phyloP scores from a whole-genome alignment of 92 coral and sea anemone genomes.

The Meandrina meandrites region DNA sequence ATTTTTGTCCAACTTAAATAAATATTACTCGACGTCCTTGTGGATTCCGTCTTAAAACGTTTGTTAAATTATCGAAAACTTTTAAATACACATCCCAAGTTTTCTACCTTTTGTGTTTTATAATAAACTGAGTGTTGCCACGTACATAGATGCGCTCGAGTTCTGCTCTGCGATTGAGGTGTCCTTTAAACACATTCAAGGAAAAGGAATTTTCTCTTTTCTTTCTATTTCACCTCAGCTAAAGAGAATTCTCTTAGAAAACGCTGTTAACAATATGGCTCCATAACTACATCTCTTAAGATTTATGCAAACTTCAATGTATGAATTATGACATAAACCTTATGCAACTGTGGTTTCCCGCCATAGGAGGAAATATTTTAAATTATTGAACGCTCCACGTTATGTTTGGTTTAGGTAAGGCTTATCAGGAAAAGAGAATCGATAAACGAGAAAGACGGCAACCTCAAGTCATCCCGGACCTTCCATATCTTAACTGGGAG shows the following conservation, averaged over 20 bases:
- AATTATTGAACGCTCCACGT: not conserved
- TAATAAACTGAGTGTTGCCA: not conserved
- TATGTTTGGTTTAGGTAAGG: constrained; percentile 68
- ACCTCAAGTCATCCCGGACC: constrained; percentile 81
- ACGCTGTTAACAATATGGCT: not conserved
- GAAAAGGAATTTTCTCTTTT: not conserved
- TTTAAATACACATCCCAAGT: too few relatives aligned
- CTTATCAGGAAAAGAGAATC: constrained; percentile 89
- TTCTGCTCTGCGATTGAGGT: not conserved
- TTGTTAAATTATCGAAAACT: too few relatives aligned
- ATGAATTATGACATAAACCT: not conserved
- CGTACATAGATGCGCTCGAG: too few relatives aligned
- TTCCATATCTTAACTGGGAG: constrained; percentile 81
- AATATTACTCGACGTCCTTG: too few relatives aligned
- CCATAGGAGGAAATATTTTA: not conserved
- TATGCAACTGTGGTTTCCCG: not conserved
- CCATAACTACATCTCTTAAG: not conserved
- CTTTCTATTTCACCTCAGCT: not conserved
- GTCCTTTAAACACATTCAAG: not conserved
- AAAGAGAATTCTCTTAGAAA: too few relatives aligned
- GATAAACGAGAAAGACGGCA: constrained; percentile 94
- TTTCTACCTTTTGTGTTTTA: too few relatives aligned
- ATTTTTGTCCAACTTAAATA: too few relatives aligned
- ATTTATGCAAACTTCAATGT: not conserved
- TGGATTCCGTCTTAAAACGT: too few relatives aligned